phyloP scores from a whole-genome alignment of 2,797 vertebrate species.

The Crenuchus spilurus region DNA sequence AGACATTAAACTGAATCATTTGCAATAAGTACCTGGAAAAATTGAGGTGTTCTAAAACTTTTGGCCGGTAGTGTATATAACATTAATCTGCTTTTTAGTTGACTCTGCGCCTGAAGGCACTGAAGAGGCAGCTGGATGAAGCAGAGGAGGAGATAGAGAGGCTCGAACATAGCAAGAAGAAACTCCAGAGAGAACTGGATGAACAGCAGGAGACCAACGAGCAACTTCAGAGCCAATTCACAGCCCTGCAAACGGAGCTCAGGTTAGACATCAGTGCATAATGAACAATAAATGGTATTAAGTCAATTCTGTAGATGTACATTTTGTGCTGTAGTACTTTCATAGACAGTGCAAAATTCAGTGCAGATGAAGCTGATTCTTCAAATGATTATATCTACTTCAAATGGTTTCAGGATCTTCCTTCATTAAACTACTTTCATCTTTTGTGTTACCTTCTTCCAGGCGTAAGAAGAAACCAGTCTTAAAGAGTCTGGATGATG shows the following conservation, averaged over 20 bases:
- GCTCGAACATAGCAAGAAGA: conserved; percentile 91
- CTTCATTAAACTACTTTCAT: too few species aligned
- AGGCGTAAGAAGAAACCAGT: conserved; percentile 87
- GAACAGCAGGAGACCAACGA: conserved; percentile 92
- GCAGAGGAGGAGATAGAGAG: conserved; percentile 97
- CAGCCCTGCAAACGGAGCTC: conserved; percentile 81
- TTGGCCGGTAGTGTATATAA: not conserved
- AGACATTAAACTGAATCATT: too few species aligned
- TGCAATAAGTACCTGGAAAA: too few species aligned
- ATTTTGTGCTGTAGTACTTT: too few species aligned
- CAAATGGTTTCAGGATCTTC: not conserved
- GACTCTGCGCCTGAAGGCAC: conserved; percentile 90
- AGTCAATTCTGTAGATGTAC: too few species aligned
- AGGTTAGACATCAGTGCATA: conserved; percentile 81
- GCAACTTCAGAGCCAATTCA: conserved; percentile 87
- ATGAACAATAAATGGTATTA: not conserved
- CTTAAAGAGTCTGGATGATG: conserved; percentile 69
- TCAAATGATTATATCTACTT: not conserved
- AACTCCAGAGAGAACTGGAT: conserved; percentile 93
- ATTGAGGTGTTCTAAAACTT: too few species aligned
- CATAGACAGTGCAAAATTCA: too few species aligned
- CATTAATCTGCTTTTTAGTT: conserved; percentile 72
- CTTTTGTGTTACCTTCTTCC: conserved; percentile 18
- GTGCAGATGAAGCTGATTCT: not conserved
- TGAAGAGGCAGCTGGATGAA: conserved; percentile 95